Conservation (phyloP, 1,140 invertebrate species). For the Globodera rostochiensis region DNA sequence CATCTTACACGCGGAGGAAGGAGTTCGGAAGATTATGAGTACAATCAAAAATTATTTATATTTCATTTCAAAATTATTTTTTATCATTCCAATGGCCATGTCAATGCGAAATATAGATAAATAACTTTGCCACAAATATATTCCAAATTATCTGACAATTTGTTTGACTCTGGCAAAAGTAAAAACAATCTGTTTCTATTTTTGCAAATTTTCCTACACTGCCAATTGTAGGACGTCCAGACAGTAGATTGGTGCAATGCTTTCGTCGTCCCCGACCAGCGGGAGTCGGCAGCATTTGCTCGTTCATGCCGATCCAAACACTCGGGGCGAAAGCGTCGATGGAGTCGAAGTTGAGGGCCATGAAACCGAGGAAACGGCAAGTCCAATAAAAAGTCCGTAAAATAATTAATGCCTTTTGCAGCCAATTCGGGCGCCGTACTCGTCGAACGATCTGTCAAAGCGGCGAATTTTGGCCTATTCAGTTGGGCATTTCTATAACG, state of each 20-base stretch:
- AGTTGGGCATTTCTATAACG: conserved; percentile 84
- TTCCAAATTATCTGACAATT: too few species aligned
- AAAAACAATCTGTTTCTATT: too few species aligned
- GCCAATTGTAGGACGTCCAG: too few species aligned
- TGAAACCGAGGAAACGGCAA: neutral
- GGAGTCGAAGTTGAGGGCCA: neutral
- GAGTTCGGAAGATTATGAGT: too few species aligned
- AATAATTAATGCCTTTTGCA: neutral
- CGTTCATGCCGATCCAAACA: neutral
- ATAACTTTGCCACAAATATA: too few species aligned
- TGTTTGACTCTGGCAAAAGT: too few species aligned
- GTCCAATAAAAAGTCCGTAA: too few species aligned
- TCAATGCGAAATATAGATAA: too few species aligned
- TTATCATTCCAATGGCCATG: too few species aligned
- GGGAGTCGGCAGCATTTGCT: neutral
- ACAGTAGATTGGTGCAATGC: neutral
- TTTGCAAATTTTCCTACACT: too few species aligned
- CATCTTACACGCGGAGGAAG: conserved; percentile 30
- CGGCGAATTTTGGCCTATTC: conserved; percentile 41
- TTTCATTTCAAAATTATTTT: neutral
- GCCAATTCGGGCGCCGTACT: neutral
- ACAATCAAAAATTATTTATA: neutral
- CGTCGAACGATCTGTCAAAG: neutral
- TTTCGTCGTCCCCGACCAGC: neutral
- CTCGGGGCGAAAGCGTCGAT: neutral